A percentile compares a stretch with the other conserved stretches of the same genome.
Conservation (phyloP, 1,140 invertebrate genomes). For the Trichoplusia ni region DNA sequence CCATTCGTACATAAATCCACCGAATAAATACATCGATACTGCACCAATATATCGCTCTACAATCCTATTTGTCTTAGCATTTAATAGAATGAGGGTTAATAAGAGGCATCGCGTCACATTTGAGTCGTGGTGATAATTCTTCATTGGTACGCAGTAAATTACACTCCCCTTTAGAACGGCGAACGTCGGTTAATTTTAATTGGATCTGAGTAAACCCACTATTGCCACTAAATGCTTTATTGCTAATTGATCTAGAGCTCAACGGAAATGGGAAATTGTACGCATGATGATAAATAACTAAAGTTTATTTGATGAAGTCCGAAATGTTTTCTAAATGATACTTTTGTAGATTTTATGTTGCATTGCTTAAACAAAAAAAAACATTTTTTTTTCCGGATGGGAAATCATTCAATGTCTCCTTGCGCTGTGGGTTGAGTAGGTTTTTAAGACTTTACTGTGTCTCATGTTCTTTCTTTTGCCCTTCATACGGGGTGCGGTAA, state of each 20-base stretch:
- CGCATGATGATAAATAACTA: slow-evolving; percentile 11
- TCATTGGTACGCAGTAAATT: slow-evolving; percentile 32
- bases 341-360: no score
- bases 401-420: no score
- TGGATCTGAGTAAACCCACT: slow-evolving; percentile 44
- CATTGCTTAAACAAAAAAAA: no score
- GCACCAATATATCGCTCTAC: not conserved
- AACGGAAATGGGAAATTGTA: slow-evolving; percentile 17
- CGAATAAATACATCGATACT: slow-evolving; percentile 22
- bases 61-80: slow-evolving; percentile 13
- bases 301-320: not conserved
- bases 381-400: no score
- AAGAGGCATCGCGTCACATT: slow-evolving; percentile 16
- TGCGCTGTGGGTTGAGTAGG: no score
- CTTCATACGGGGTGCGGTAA: no score
- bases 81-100: slow-evolving; percentile 15
- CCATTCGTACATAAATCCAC: slow-evolving; percentile 18
- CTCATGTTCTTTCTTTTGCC: no score
- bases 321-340: not conserved
- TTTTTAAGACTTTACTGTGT: no score
- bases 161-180: slow-evolving; percentile 29
- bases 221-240: slow-evolving; percentile 44
- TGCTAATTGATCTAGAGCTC: slow-evolving; percentile 42
- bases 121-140: slow-evolving; percentile 27
- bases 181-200: slow-evolving; percentile 42